Evolutionary conservation across 53 echinoderm and acorn worm genomes (phyloP), one percentile per base, ranked within the genome.

Genomic region (Temnopleurus reevesii): DNA sequence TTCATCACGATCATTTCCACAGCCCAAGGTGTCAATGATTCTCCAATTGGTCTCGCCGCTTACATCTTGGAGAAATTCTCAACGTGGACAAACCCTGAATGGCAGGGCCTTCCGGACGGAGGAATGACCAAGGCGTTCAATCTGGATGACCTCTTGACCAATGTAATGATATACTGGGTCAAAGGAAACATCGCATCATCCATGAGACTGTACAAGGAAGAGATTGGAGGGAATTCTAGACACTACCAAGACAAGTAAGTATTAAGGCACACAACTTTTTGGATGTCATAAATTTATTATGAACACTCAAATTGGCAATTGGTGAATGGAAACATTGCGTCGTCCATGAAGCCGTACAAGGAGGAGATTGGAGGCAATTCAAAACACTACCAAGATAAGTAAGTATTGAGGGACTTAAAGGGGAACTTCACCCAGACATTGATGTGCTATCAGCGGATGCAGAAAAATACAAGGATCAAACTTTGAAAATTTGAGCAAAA

Each of bases 111-210:
- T 18, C 91, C 89, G 1, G 94, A 97, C 55, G 95, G 95, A 44
- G 91, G 93, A 29, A 88, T 94, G 84, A 89, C 82, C 10, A 89
- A 87, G n/a, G 55, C 33, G 19, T 93, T 54, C 26, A 82, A 77
- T 2, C 79, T 94, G 30, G 97, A 97, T 81, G 95, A 97, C 38
- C 81, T 97, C 23, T 80, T 97, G 18, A 97, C 92, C 85, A 95
- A 97, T 35, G 89, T 97, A 33, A 97, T 97, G 97, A 85, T 97
- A 46, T 97, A 97, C 66, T 97, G 97, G 97, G 77, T 97, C 29
- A 91, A 90, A 5, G 94, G 94, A 1, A 64, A 90, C 53, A 97
- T 97, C 26, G 90, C 97, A 59, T 93, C 97, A 53, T 91, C 95
- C 12, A 91, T 95, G 95, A 90, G 97, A 49, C 46, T 97, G 19